Evolutionary conservation across 1,140 invertebrate genomes (phyloP).

Genomic region (Drosophila punjabiensis): DNA sequence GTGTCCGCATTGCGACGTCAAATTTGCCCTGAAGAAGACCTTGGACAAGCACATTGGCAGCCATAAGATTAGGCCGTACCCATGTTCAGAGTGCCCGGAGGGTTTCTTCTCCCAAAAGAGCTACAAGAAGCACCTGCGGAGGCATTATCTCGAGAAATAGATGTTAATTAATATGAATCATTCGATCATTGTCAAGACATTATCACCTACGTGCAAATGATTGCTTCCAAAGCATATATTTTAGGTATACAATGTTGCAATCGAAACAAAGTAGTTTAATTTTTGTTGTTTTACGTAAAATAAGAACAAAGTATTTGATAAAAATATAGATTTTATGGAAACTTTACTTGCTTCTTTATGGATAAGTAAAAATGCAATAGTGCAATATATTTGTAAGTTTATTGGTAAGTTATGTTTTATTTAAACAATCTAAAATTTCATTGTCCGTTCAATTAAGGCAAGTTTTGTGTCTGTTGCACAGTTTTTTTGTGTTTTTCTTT

Average conservation of each 20-base stretch:
- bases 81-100: constrained; percentile 26
- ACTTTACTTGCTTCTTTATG: too few species aligned
- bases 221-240: neutral
- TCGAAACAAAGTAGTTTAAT: neutral
- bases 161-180: neutral
- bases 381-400: constrained; percentile 56
- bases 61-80: constrained; percentile 29
- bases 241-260: neutral
- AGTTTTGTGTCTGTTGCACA: constrained; percentile 64
- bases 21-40: constrained; percentile 26
- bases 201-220: neutral
- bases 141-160: constrained; percentile 13
- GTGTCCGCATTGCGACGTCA: constrained; percentile 35
- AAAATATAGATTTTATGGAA: neutral
- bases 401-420: constrained; percentile 67
- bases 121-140: constrained; percentile 7
- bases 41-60: constrained; percentile 33
- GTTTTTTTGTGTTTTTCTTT: constrained; percentile 13
- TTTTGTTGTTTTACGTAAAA: neutral
- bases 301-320: neutral
- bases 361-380: neutral
- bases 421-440: constrained; percentile 82
- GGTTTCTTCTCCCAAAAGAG: constrained; percentile 43
- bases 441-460: constrained; percentile 80
- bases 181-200: neutral